A percentile compares a stretch with the other conserved stretches of the same genome.
Evolutionary conservation across 1,140 invertebrate species (phyloP).

Genomic region (Eulimnadia texana): DNA sequence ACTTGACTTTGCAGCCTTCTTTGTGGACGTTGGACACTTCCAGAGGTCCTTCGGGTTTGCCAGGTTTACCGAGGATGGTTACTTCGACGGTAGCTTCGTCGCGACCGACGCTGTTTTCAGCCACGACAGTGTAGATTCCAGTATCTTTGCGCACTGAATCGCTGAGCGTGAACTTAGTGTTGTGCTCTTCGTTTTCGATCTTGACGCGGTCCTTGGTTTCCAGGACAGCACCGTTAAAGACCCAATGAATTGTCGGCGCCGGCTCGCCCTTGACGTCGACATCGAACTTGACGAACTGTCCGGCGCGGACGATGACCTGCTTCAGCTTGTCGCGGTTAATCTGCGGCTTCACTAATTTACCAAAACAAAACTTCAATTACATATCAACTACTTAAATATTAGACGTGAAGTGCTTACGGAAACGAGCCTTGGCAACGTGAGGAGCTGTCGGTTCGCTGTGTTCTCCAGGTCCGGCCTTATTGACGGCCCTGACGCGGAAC

Average conservation of each 20-base stretch:
- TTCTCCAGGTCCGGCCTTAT: conserved; percentile 84
- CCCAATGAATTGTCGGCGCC: conserved; percentile 82
- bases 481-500: conserved; percentile 81
- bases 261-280: conserved; percentile 92
- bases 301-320: conserved; percentile 74
- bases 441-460: conserved; percentile 75
- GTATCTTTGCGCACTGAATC: conserved; percentile 66
- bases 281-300: conserved; percentile 78
- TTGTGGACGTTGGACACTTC: conserved; percentile 86
- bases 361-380: too few species aligned
- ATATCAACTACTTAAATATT: too few species aligned
- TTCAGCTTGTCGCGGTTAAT: conserved; percentile 86
- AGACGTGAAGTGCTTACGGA: too few species aligned
- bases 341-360: conserved; percentile 59
- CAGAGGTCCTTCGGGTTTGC: conserved; percentile 82
- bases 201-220: conserved; percentile 44
- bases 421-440: conserved; percentile 75
- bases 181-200: conserved; percentile 86
- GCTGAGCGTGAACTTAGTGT: conserved; percentile 67
- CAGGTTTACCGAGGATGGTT: conserved; percentile 80
- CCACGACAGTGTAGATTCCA: conserved; percentile 80
- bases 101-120: conserved; percentile 79
- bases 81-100: conserved; percentile 92
- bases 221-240: conserved; percentile 50
- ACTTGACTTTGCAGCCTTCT: conserved; percentile 85